phyloP scores from a whole-genome alignment of 2,113 vertebrate species.

The Phalacrocorax carbo region DNA sequence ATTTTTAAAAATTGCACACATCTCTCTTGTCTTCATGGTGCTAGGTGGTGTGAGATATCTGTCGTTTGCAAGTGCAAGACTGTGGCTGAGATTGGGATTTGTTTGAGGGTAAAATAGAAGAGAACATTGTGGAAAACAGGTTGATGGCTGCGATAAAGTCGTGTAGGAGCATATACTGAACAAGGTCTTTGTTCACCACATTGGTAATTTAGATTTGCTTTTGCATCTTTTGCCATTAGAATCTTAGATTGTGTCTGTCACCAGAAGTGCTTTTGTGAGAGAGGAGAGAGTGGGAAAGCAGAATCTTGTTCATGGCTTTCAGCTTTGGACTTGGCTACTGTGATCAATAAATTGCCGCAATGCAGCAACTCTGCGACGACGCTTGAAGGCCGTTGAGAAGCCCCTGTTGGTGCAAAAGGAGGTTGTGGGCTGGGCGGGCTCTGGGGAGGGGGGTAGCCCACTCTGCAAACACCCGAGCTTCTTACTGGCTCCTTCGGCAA shows the following conservation, averaged over 20 bases:
- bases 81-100: neutral
- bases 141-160: neutral
- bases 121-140: neutral
- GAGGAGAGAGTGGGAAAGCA: neutral
- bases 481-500: constrained; percentile 65
- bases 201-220: neutral
- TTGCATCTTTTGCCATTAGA: neutral
- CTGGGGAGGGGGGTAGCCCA: constrained; percentile 54
- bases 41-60: neutral
- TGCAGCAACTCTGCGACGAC: constrained; percentile 61
- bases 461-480: neutral
- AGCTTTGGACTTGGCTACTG: neutral
- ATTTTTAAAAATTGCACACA: neutral
- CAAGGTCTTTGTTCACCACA: neutral
- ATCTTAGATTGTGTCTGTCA: neutral
- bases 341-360: constrained; percentile 55
- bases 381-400: constrained; percentile 28
- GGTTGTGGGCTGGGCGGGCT: constrained; percentile 64
- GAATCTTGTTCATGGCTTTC: neutral
- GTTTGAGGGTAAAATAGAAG: neutral
- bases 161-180: neutral
- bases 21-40: neutral
- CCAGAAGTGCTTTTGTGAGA: neutral
- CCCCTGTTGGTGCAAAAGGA: constrained; percentile 58
- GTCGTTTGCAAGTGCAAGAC: neutral